Conservation (phyloP, 2,113 vertebrate species). For the Lagopus leucura region DNA sequence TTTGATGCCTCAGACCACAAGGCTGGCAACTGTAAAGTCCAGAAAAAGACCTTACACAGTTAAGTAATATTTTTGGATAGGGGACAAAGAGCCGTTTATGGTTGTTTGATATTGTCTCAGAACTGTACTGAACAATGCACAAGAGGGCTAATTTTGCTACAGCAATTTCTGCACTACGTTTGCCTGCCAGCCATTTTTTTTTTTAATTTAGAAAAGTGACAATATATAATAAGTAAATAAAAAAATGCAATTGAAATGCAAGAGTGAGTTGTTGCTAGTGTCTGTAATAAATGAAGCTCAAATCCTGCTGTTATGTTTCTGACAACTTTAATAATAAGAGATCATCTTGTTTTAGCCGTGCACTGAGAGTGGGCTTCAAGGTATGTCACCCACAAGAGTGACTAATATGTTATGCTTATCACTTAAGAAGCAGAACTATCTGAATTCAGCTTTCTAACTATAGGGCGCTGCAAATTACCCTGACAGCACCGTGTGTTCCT, state of each 20-base stretch:
- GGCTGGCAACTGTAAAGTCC: not conserved
- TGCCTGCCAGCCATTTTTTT: not conserved
- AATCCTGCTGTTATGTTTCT: constrained; percentile 34
- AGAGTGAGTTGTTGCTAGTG: constrained; percentile 16
- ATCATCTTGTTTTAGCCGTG: constrained; percentile 65
- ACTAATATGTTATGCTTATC: constrained; percentile 68
- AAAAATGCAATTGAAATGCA: constrained; percentile 47
- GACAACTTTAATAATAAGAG: constrained; percentile 47
- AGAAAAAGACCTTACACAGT: not conserved
- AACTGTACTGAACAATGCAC: not conserved
- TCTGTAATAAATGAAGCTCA: constrained; percentile 10
- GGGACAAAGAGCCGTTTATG: not conserved
- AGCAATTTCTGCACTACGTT: not conserved
- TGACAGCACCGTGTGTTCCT: constrained; percentile 56
- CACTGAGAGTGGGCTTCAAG: constrained; percentile 66
- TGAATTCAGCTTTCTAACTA: constrained; percentile 78
- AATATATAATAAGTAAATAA: constrained; percentile 50
- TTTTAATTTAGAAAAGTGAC: constrained; percentile 43
- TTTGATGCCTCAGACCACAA: not conserved
- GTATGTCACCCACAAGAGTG: constrained; percentile 66
- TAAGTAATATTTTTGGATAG: not conserved
- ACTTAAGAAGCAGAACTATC: constrained; percentile 74
- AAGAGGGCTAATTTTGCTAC: not conserved
- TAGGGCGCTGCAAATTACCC: constrained; percentile 71
- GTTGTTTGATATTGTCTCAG: not conserved